A percentile compares a stretch with the other conserved stretches of the same genome.
These are phyloP conservation scores for Empidonax alnorum DNA, from an alignment of 2,113 vertebrate genomes.

Conservation along the genomic window DNA sequence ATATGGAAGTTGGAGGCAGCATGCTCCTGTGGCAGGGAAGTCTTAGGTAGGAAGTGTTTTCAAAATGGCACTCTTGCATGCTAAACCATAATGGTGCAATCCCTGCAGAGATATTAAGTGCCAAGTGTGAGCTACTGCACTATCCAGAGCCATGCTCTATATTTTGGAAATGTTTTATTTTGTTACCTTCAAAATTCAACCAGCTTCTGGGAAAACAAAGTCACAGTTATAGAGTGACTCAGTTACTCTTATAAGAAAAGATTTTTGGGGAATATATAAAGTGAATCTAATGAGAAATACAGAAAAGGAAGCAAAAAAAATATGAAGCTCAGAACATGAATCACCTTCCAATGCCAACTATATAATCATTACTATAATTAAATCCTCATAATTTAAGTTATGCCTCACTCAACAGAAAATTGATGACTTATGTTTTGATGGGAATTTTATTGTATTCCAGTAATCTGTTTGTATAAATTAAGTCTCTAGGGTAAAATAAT, in stretches of 20 bases:
- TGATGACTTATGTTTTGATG: slow-evolving; percentile 35
- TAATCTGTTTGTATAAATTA: slow-evolving; percentile 35
- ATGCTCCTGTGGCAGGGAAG: neutral
- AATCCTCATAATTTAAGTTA: slow-evolving; percentile 37
- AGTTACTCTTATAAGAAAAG: neutral
- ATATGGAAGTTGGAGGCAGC: neutral
- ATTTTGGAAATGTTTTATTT: neutral
- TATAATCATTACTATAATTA: slow-evolving; percentile 39
- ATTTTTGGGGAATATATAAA: neutral
- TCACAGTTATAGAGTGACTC: neutral
- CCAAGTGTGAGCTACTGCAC: neutral
- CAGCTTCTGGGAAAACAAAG: neutral
- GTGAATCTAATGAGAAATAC: neutral
- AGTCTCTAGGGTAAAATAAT: slow-evolving; percentile 19
- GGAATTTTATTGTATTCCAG: slow-evolving; percentile 1
- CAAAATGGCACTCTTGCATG: neutral
- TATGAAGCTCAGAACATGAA: neutral
- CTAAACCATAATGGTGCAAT: neutral
- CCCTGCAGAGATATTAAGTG: neutral
- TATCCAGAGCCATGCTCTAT: neutral
- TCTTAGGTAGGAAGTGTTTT: neutral
- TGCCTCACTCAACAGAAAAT: slow-evolving; percentile 38
- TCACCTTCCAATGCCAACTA: neutral
- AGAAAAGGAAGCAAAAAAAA: neutral
- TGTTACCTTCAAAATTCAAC: neutral